phyloP scores from a whole-genome alignment of 2,797 vertebrate genomes.

The Coranthus polyacanthus region DNA sequence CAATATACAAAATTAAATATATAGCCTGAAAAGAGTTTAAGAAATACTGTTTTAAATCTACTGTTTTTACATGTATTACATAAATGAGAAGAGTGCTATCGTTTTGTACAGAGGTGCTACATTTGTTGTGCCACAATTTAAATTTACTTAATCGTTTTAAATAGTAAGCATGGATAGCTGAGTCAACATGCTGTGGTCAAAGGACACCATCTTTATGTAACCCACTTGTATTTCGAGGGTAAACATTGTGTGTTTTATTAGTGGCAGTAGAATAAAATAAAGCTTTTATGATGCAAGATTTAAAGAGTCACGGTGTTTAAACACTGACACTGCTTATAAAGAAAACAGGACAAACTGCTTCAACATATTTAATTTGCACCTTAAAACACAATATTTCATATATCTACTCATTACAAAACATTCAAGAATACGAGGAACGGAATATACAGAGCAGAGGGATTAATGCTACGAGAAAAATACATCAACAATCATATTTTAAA shows the following conservation, averaged over 20 bases:
- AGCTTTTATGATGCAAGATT: neutral
- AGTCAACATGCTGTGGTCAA: conserved; percentile 12
- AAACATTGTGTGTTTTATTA: conserved; percentile 7
- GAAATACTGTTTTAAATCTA: neutral
- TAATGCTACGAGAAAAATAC: conserved; percentile 57
- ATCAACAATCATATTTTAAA: conserved; percentile 30
- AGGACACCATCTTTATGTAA: conserved; percentile 1
- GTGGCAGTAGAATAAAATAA: neutral
- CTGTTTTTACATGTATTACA: neutral
- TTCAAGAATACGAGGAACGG: conserved; percentile 55
- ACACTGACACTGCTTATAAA: neutral
- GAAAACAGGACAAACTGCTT: conserved; percentile 54
- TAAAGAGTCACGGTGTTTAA: conserved; percentile 14
- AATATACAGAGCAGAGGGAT: conserved; percentile 44
- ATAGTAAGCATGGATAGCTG: conserved; percentile 8
- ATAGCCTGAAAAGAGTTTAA: too few species aligned
- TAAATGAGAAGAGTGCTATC: neutral
- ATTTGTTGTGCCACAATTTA: neutral
- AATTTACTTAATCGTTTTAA: conserved; percentile 9
- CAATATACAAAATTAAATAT: conserved; percentile 1
- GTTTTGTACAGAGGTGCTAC: neutral
- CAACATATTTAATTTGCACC: conserved; percentile 70
- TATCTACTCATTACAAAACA: conserved; percentile 76
- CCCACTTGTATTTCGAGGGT: conserved; percentile 3
- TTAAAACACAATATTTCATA: conserved; percentile 54